Evolutionary conservation across 2,113 vertebrate species (phyloP), one percentile per base, ranked within the genome.

Genomic region (western clawed frog (Xenopus tropicalis)): DNA sequence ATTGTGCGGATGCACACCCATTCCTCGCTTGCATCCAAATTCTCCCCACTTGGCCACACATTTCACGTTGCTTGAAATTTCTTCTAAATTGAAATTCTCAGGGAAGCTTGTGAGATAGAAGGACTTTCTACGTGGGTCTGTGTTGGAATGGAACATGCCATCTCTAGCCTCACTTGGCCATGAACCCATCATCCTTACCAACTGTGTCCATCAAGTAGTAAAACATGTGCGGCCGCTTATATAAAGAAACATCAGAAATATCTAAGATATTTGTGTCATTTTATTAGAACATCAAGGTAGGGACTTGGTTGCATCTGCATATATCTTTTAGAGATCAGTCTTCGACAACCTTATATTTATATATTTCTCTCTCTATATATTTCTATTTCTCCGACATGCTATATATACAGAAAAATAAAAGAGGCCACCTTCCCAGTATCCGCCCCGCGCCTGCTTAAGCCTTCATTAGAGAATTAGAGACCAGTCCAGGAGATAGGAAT

Each of bases 361-460:
- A 74, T 74, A 67, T 23, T 14, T 61, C 9, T 14, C 12, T 48
- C 12, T 48, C 12, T 48, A 2, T 62, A 62, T 37, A 62, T 29
- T 44, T 61, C 19, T 61, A 13, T 74, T 37, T 57, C 21, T 68
- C 20, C 37, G 56, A 61, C 72, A 74, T 74, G 72, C 72, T 74
- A 68, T 74, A 68, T 74, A 74, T 65, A 74, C 59, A 67, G 42
- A 37, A 37, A 29, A 67, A 25, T 59, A 61, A 74, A 48, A 24
- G 64, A 63, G 71, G 16, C 19, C 10, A 14, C 66, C n/a, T 74
- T 61, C 43, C 42, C 54, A 59, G 23, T 14, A 42, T 61, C 64
- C 42, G 59, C 52, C 54, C 22, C 48, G 22, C 29, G 22, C 57
- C 22, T 61, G 43, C 71, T 54, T 63, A 24, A 59, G 37, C 57